These are phyloP conservation scores for Drosophila yakuba DNA, from an alignment of 1,140 invertebrate genomes.

Conservation along the genomic window DNA sequence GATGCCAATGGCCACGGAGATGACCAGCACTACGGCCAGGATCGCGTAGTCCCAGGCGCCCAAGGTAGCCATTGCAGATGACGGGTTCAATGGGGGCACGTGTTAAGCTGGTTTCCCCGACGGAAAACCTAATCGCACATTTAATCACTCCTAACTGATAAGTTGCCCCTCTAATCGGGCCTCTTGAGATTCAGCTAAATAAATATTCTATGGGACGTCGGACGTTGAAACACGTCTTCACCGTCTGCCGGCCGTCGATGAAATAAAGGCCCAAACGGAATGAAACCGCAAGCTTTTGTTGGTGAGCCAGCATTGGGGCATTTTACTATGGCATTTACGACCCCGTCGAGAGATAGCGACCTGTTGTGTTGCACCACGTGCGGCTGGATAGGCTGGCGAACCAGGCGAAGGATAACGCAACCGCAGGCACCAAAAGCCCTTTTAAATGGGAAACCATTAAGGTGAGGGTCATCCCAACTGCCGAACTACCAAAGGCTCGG, in stretches of 20 bases:
- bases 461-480: background rate
- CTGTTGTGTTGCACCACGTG: background rate
- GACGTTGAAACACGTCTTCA: constrained; percentile 40
- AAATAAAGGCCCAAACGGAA: constrained; percentile 43
- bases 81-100: too few species aligned
- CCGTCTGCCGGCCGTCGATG: constrained; percentile 68
- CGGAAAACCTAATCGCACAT: constrained; percentile 53
- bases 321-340: constrained; percentile 37
- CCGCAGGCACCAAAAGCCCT: background rate
- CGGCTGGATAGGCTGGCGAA: background rate
- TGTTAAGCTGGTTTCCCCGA: background rate
- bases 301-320: constrained; percentile 13
- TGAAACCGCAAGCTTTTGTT: background rate
- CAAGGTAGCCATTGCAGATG: constrained; percentile 55
- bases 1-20: constrained; percentile 90
- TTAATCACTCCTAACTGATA: constrained; percentile 62
- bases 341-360: constrained; percentile 30
- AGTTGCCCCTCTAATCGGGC: constrained; percentile 34
- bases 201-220: background rate
- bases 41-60: constrained; percentile 88
- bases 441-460: background rate
- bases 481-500: background rate
- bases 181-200: constrained; percentile 59
- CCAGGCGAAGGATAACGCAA: background rate
- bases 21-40: constrained; percentile 87